phyloP scores from a whole-genome alignment of 2,113 vertebrate species.

The Chrysemys picta region DNA sequence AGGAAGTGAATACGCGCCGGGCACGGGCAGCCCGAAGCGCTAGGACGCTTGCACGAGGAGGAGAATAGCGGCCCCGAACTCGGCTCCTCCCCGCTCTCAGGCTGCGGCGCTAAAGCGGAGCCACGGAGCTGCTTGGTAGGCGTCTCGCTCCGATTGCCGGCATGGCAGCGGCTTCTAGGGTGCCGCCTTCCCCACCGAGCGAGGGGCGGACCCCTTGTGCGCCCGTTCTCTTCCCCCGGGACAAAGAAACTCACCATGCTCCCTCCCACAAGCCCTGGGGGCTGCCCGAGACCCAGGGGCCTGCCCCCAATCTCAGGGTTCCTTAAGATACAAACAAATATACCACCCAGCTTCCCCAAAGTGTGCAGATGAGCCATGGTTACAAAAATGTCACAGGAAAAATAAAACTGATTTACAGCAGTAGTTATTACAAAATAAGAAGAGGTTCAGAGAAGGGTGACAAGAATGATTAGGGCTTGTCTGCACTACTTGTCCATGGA shows the following conservation, averaged over 20 bases:
- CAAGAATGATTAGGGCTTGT: too few species aligned
- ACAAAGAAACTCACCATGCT: neutral
- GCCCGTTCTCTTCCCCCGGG: too few species aligned
- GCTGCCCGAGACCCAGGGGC: neutral
- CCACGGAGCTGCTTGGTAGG: neutral
- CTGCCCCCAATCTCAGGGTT: too few species aligned
- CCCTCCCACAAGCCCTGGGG: neutral
- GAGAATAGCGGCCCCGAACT: conserved; percentile 27
- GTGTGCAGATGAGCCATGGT: too few species aligned
- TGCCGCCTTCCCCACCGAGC: too few species aligned
- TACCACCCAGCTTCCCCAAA: too few species aligned
- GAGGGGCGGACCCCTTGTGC: too few species aligned
- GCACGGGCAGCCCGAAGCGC: conserved; percentile 62
- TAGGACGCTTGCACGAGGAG: conserved; percentile 66
- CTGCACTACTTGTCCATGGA: too few species aligned
- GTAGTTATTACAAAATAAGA: too few species aligned
- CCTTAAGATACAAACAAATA: neutral
- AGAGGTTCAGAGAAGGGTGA: too few species aligned
- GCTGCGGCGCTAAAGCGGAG: neutral
- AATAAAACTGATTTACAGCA: too few species aligned
- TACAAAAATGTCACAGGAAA: too few species aligned
- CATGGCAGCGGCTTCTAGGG: accelerated
- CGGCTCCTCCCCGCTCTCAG: accelerated
- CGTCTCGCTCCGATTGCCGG: accelerated
- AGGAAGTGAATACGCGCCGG: conserved; percentile 69